A percentile compares a stretch with the other conserved stretches of the same genome.
phyloP scores from a whole-genome alignment of 2,888 invertebrate genomes.

The Dasysyrphus albostriatus region DNA sequence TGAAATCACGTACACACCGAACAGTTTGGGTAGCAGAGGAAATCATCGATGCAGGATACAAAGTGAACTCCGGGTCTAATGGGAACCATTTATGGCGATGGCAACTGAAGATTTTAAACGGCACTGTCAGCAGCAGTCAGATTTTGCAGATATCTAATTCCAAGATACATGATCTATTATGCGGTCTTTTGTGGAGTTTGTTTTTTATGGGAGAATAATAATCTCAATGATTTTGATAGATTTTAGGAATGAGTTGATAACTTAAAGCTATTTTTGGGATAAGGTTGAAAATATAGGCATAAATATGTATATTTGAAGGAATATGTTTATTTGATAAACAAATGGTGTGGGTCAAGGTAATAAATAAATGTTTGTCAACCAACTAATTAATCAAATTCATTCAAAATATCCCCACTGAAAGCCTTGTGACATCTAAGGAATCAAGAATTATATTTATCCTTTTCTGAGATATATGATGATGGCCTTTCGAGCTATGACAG shows the following conservation, averaged over 20 bases:
- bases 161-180: not conserved
- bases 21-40: slow-evolving; percentile 4
- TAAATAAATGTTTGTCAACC: not conserved
- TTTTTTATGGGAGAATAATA: slow-evolving; percentile 11
- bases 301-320: no score
- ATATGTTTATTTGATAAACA: no score
- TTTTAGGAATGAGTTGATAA: not conserved
- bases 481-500: not conserved
- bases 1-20: slow-evolving; percentile 11
- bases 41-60: slow-evolving; percentile 34
- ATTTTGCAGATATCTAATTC: slow-evolving; percentile 30
- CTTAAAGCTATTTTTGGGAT: not conserved
- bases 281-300: not conserved
- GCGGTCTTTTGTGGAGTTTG: not conserved
- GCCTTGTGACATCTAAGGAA: slow-evolving; percentile 1
- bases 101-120: slow-evolving; percentile 41
- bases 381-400: not conserved
- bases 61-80: slow-evolving; percentile 17
- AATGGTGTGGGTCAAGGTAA: not conserved
- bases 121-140: slow-evolving; percentile 17
- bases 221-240: not conserved
- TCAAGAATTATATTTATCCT: not conserved
- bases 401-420: not conserved
- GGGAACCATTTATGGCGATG: slow-evolving; percentile 33
- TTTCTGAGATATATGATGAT: not conserved